Base-by-base conservation (phyloP, 2,797 vertebrate species). In the Rhinogobio ventralis region DNA sequence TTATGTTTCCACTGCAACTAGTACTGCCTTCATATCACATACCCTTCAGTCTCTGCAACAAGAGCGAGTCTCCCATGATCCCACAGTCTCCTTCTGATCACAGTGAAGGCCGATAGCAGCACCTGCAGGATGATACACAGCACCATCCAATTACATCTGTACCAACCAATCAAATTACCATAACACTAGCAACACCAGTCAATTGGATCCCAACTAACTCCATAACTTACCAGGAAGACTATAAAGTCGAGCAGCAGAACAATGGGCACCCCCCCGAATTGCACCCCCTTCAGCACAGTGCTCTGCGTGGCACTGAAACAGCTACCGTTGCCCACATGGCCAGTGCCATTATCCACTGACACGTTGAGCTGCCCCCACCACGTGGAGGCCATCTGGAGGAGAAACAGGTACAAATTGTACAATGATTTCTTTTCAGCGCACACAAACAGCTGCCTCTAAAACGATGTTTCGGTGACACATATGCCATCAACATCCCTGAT, bases 41-140 rank as follows among this genome's bases (percentile, higher is more conserved):
- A 96, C 95, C 91, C 95, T 76, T 95, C 93, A 14, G 79, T 90
- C 90, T 98, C 96, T 33, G 98, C 95, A 3, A 99, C 95, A 81
- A 99, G 91, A 1, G 98, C 97, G 60, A 99, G 94, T 42, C 97
- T 96, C 36, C 98, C 98, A 0, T 97, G 97, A 92, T 99, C 97
- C 98, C 97, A 99, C 89, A 98, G 95, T 85, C 91, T 96, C 90
- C 93, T 97, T 91, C 98, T 95, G 93, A 99, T 97, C 84, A 96
- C 1, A 5, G 96, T 93, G 92, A 99, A 99, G 45, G 95, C 23
- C 13, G 93, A 36, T 85, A 99, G 92, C 92, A 99, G 92, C 83
- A 96, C 17, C 98, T 96, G 90, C 19, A 28, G 7, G 67, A 19
- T 62, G 8, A 62, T 57, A 78, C 10, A 79, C 57, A 66, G 13